Evolutionary conservation across 1,140 invertebrate genomes (phyloP).

Genomic region (Musca domestica): DNA sequence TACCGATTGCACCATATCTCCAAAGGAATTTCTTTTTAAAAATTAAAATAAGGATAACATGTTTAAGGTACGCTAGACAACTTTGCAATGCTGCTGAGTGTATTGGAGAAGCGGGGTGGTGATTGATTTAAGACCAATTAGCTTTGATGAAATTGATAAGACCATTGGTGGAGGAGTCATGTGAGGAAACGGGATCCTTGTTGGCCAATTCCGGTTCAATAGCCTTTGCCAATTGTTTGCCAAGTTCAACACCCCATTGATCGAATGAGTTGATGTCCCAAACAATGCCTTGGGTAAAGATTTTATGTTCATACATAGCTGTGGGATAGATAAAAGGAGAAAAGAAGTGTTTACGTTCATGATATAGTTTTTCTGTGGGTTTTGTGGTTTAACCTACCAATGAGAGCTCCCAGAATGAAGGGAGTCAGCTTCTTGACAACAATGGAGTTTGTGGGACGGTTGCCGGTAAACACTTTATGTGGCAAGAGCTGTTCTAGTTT

Average conservation of each 20-base stretch:
- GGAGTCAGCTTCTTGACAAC: slow-evolving; percentile 91
- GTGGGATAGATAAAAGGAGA: slow-evolving; percentile 50
- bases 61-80: no score
- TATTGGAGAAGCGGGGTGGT: neutral
- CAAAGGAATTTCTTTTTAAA: no score
- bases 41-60: no score
- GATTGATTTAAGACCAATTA: slow-evolving; percentile 53
- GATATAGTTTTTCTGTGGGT: no score
- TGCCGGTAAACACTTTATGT: slow-evolving; percentile 97
- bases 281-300: slow-evolving; percentile 96
- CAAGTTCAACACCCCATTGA: slow-evolving; percentile 99
- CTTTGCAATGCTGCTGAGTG: no score
- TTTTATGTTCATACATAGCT: slow-evolving; percentile 98
- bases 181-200: slow-evolving; percentile 61
- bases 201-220: slow-evolving; percentile 90
- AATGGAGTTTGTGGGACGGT: slow-evolving; percentile 96
- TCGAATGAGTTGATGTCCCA: slow-evolving; percentile 99
- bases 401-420: slow-evolving; percentile 91
- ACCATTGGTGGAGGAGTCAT: slow-evolving; percentile 91
- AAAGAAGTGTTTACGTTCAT: neutral
- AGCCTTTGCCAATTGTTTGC: slow-evolving; percentile 96
- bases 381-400: slow-evolving; percentile 67
- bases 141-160: slow-evolving; percentile 91
- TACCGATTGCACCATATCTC: no score
- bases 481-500: slow-evolving; percentile 80